Evolutionary conservation across 2,888 invertebrate genomes (phyloP), one percentile per base, ranked within the genome.

Genomic region (Biston stratarius): DNA sequence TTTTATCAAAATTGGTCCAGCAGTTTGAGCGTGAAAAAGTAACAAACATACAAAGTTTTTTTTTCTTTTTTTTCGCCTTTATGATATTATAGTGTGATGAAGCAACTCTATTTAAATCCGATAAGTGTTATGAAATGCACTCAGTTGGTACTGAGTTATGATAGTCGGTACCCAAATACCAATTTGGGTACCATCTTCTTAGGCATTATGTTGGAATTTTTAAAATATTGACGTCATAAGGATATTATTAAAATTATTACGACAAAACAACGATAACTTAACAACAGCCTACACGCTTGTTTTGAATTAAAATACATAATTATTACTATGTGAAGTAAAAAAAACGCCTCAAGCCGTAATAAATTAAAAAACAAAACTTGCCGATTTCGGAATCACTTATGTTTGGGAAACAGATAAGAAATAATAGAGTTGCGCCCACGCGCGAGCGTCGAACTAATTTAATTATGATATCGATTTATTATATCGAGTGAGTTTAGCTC

Each of bases 401-500:
- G 75, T 78, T 78, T 80, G 76, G 79, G 74, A 77, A 81, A 82
- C 70, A 78, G 79, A 81, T 81, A 81, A 81, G 76, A 74, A 73
- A 72, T 71, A 72, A 72, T 72, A 70, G 72, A 71, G 68, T 72
- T 47, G 66, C 73, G 68, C 89, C 88, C 81, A 90, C 89, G 82
- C 83, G 52, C 11, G 66, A 72, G 72, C 75, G 48, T 78, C 78
- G 78, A 75, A 84, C 84, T 86, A 88, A 89, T 90, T 88, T 85
- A 88, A 89, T 90, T 88, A 89, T 82, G 81, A 82, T 79, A 78
- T 82, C 80, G 83, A 83, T 83, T 81, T 74, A 75, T 74, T 82
- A 85, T 78, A 78, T 75, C 82, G 80, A 71, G 33, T 58, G 51
- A 24, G 57, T 68, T 59, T 57, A 49, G 60, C 63, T 63, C 34